These are phyloP conservation scores for Ceratina australensis DNA, from an alignment of 1,140 invertebrate species.

Conservation along the genomic window DNA sequence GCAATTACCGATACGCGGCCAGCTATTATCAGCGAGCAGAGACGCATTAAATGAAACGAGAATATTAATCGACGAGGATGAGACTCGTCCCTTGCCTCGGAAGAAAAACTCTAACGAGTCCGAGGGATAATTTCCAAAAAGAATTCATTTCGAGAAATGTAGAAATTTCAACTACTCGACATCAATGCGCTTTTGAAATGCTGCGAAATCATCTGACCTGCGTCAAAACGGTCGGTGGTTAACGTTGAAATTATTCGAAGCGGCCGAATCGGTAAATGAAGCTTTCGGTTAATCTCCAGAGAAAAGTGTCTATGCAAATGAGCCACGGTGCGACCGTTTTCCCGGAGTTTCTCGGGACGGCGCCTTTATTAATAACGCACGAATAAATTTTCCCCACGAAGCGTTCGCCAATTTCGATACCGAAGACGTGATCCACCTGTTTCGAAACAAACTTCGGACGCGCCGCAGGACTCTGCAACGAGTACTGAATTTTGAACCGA, in stretches of 20 bases:
- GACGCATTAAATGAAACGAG: conserved; percentile 28
- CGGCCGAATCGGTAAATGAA: conserved; percentile 24
- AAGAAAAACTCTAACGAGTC: neutral
- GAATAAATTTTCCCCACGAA: conserved; percentile 22
- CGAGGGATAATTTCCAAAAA: neutral
- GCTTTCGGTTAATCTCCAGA: conserved; percentile 15
- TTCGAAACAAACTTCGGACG: conserved; percentile 5
- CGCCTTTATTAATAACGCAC: conserved; percentile 41
- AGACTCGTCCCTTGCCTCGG: neutral
- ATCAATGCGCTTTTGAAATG: too few species aligned
- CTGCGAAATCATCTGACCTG: neutral
- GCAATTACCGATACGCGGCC: conserved; percentile 35
- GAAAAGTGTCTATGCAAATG: conserved; percentile 30
- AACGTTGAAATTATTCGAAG: conserved; percentile 15
- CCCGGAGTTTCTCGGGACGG: neutral
- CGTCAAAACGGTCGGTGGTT: neutral
- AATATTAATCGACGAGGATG: conserved; percentile 38
- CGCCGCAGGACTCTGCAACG: neutral
- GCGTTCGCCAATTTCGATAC: conserved; percentile 2
- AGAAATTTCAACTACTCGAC: too few species aligned
- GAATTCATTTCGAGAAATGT: neutral
- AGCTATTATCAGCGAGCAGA: conserved; percentile 34
- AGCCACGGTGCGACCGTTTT: neutral
- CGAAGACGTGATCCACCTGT: conserved; percentile 5
- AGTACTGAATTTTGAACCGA: conserved; percentile 11